A percentile compares a stretch with the other conserved stretches of the same genome.
Conservation (phyloP, 2,888 invertebrate species). For the Conomelus anceps region DNA sequence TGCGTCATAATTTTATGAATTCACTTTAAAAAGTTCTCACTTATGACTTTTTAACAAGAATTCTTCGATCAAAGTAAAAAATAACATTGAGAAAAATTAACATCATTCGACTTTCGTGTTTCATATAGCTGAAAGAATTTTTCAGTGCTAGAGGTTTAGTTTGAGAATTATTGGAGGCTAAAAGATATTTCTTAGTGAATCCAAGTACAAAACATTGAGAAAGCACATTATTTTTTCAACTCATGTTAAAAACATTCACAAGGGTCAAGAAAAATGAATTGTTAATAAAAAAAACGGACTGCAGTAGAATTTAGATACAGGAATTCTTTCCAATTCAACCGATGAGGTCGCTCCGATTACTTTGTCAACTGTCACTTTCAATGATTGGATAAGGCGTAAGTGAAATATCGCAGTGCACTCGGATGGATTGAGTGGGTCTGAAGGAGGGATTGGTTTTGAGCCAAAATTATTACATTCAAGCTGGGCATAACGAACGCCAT, state of each 20-base stretch:
- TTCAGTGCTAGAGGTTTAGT: too few species aligned
- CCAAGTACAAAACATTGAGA: too few species aligned
- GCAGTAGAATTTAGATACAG: background rate
- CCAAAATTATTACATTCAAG: background rate
- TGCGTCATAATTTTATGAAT: too few species aligned
- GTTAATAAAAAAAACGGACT: background rate
- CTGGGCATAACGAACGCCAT: background rate
- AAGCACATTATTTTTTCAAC: too few species aligned
- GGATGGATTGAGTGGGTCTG: background rate
- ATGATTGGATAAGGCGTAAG: background rate
- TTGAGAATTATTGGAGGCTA: too few species aligned
- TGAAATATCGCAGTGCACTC: background rate
- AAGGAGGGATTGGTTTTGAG: background rate
- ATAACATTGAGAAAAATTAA: too few species aligned
- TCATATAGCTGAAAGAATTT: too few species aligned
- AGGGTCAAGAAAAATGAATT: background rate
- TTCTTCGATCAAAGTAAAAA: too few species aligned
- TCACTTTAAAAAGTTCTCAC: too few species aligned
- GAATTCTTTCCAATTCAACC: background rate
- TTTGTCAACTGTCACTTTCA: background rate
- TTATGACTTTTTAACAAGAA: too few species aligned
- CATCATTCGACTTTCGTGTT: too few species aligned
- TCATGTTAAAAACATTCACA: background rate
- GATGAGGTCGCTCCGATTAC: background rate
- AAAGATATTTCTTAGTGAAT: too few species aligned